phyloP scores from a whole-genome alignment of 2,797 vertebrate genomes.

The Margarornis squamiger region DNA sequence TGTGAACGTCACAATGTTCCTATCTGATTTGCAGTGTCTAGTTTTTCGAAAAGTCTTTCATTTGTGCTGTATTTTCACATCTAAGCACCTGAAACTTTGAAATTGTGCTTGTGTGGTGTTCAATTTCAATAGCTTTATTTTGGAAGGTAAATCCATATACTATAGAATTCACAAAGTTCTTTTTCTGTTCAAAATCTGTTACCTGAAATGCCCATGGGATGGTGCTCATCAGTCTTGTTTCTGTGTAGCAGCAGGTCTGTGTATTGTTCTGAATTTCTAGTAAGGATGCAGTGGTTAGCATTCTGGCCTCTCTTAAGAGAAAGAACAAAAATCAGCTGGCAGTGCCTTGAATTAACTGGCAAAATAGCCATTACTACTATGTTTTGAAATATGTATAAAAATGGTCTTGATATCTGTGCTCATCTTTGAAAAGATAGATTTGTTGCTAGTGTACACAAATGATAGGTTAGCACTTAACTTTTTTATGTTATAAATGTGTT shows the following conservation, averaged over 20 bases:
- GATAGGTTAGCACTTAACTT: not conserved
- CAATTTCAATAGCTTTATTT: not conserved
- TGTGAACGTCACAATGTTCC: not conserved
- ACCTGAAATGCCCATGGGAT: slow-evolving; percentile 61
- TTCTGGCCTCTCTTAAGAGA: not conserved
- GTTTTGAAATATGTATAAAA: not conserved
- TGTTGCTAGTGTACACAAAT: not conserved
- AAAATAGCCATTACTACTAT: not conserved
- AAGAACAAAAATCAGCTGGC: not conserved
- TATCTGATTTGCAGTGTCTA: not conserved
- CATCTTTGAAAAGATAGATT: not conserved
- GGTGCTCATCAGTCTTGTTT: slow-evolving; percentile 66
- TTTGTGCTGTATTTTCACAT: not conserved
- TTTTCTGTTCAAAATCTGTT: not conserved
- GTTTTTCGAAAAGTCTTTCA: not conserved
- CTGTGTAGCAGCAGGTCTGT: not conserved
- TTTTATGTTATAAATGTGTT: not conserved
- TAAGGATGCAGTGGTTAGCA: not conserved
- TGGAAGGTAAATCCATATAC: not conserved
- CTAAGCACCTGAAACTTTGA: not conserved
- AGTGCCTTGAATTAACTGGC: not conserved
- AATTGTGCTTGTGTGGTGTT: not conserved
- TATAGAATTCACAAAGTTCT: not conserved
- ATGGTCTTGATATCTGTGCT: not conserved
- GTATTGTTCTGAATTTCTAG: not conserved